Conservation (phyloP, 1,140 invertebrate genomes). For the Melitaea cinxia region DNA sequence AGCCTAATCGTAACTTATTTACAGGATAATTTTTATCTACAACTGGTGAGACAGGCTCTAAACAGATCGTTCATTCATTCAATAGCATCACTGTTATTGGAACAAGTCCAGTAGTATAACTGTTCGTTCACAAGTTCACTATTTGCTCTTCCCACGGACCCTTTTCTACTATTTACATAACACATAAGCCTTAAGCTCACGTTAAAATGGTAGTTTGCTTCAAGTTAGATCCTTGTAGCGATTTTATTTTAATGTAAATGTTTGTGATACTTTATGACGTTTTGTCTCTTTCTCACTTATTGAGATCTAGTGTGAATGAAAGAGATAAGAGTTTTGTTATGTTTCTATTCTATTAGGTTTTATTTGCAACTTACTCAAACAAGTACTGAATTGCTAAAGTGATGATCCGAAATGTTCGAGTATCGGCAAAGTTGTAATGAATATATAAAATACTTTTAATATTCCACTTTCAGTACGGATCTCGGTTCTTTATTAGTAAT, state of each 20-base stretch:
- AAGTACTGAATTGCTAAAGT: too few relatives aligned
- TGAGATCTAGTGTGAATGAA: neutral
- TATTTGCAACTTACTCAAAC: too few relatives aligned
- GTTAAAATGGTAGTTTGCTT: neutral
- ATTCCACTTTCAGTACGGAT: too few relatives aligned
- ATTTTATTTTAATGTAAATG: neutral
- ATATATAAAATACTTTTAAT: too few relatives aligned
- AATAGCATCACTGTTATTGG: neutral
- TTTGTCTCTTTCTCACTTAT: neutral
- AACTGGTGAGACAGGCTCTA: too few relatives aligned
- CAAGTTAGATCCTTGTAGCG: neutral
- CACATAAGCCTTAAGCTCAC: conserved; percentile 12
- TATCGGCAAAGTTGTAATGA: too few relatives aligned
- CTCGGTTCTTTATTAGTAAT: too few relatives aligned
- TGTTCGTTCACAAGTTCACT: conserved; percentile 28
- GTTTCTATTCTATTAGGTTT: too few relatives aligned
- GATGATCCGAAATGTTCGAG: too few relatives aligned
- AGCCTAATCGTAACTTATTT: too few relatives aligned
- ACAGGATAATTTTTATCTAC: too few relatives aligned
- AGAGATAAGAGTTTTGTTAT: neutral
- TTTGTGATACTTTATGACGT: neutral
- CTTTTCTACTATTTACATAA: conserved; percentile 23
- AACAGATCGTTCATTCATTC: neutral
- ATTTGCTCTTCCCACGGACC: conserved; percentile 36
- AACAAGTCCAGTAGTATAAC: conserved; percentile 9